Evolutionary conservation across 2,113 vertebrate species (phyloP), one percentile per base, ranked within the genome.

Genomic region (Phaethon lepturus): DNA sequence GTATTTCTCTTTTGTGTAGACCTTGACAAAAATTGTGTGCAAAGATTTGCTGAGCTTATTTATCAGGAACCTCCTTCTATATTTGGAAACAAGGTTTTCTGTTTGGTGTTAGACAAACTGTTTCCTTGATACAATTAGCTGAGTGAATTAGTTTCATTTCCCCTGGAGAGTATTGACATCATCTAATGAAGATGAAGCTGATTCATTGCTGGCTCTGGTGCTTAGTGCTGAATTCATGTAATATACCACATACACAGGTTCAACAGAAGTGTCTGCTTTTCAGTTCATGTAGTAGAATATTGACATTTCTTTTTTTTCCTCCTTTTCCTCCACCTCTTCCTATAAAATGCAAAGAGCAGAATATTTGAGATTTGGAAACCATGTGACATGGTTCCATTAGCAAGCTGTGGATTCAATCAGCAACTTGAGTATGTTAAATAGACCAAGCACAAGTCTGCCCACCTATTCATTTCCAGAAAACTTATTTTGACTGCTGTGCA

Each of bases 401-500:
- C 59, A 96, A 91, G 38, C 77, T 91, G 72, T 40, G 20, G 31
- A 81, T 93, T 90, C 75, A 80, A 73, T 92, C 92, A 92, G 73
- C 69, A 96, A 69, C 62, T 73, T 75, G 76, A 97, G 74, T 73
- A 84, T 33, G 25, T 80, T 77, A 82, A 69, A 49, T 90, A 86
- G 62, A 84, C 31, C 28, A 75, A 85, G 55, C 35, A 50, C 72
- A 78, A 56, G 31, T 68, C 50, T 81, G 88, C 58, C 67, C 64
- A 62, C 42, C 76, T 86, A 52, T 28, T 87, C 80, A 28, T 73
- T 90, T 96, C 86, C 88, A 95, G 90, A 96, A 86, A 96, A 95
- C 77, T 68, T 95, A 81, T 91, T 94, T 94, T 91, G 95, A 94
- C 92, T 82, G 88, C 62, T 92, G 53, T 95, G 81, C 74, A 94